Evolutionary conservation across 2,113 vertebrate species (phyloP).

Genomic region (Orycteropus afer): DNA sequence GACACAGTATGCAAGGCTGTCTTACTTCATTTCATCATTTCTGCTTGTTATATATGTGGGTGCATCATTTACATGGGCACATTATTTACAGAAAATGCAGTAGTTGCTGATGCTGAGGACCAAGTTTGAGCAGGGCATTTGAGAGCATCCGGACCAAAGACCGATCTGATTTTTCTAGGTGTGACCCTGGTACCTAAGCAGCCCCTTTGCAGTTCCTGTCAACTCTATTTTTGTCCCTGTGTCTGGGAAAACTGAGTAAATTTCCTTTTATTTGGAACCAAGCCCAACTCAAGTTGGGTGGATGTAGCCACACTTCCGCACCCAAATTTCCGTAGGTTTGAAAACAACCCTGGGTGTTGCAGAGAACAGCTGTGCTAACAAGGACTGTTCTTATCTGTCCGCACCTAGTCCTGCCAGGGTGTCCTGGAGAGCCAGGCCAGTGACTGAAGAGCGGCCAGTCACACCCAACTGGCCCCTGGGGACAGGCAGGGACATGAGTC

Average conservation of each 20-base stretch:
- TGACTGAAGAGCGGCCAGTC: slow-evolving; percentile 58
- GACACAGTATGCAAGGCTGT: too few species aligned
- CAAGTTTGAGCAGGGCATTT: too few species aligned
- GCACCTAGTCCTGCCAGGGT: slow-evolving; percentile 66
- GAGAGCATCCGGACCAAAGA: background rate
- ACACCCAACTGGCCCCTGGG: background rate
- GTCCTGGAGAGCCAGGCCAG: slow-evolving; percentile 62
- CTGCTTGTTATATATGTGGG: too few species aligned
- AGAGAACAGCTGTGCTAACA: slow-evolving; percentile 79
- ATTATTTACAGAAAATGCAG: too few species aligned
- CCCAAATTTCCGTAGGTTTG: slow-evolving; percentile 75
- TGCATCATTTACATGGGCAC: too few species aligned
- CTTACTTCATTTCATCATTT: too few species aligned
- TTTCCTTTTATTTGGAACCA: slow-evolving; percentile 80
- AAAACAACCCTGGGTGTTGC: slow-evolving; percentile 79
- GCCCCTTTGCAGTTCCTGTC: slow-evolving; percentile 74
- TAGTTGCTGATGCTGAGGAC: background rate
- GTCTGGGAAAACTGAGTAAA: slow-evolving; percentile 80
- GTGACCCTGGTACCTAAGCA: slow-evolving; percentile 35
- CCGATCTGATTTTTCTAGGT: background rate
- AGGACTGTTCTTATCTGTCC: slow-evolving; percentile 64
- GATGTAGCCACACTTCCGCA: slow-evolving; percentile 75
- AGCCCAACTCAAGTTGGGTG: slow-evolving; percentile 78
- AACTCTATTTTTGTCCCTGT: slow-evolving; percentile 75
- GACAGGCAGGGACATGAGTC: background rate